These are phyloP conservation scores for Ditylenchus dipsaci DNA, from an alignment of 1,140 invertebrate species.

Conservation along the genomic window DNA sequence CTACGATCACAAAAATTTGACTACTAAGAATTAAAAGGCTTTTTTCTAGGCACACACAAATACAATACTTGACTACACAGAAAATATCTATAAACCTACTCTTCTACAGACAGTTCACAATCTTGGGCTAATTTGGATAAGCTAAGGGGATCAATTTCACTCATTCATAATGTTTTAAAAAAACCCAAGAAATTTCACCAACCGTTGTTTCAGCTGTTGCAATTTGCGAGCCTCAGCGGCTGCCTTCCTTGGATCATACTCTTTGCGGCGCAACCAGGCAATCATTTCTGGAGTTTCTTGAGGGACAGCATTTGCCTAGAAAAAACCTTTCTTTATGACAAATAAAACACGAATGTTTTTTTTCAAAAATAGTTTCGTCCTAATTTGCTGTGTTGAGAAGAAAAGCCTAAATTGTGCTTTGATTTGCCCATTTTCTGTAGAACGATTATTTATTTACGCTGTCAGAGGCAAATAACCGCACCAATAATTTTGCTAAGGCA, in stretches of 20 bases:
- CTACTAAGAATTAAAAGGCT: not conserved
- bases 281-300: conserved; percentile 44
- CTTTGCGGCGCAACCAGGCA: conserved; percentile 45
- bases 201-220: conserved; percentile 44
- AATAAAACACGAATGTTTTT: conserved; percentile 10
- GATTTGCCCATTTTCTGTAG: too few relatives aligned
- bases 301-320: not conserved
- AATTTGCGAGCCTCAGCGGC: conserved; percentile 38
- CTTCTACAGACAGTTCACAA: not conserved
- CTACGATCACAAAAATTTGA: too few relatives aligned
- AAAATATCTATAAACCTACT: conserved; percentile 13
- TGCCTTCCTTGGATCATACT: conserved; percentile 41
- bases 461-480: too few relatives aligned
- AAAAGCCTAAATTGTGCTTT: not conserved
- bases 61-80: not conserved
- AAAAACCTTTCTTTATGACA: not conserved
- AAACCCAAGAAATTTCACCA: conserved; percentile 7
- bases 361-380: not conserved
- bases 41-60: not conserved
- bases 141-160: not conserved
- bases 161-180: not conserved
- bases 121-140: conserved; percentile 11
- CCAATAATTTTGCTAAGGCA: too few relatives aligned
- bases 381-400: conserved; percentile 21
- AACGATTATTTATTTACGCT: too few relatives aligned